Evolutionary conservation across 2,113 vertebrate species (phyloP), one percentile per base, ranked within the genome.

Genomic region (Antechinus flavipes): DNA sequence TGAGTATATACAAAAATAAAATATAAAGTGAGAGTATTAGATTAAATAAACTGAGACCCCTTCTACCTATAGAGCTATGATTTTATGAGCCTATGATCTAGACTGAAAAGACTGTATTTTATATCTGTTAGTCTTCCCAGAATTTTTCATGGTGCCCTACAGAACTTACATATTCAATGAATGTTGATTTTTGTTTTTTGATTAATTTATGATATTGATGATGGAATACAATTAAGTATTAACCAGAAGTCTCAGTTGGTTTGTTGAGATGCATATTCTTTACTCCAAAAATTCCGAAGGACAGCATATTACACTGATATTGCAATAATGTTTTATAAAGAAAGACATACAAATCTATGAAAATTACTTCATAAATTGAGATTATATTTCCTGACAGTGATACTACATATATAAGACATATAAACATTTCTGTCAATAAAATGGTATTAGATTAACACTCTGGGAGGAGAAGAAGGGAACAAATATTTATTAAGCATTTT

Each of bases 311-410:
- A 19, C 3, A 76, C 16, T n/a, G 46, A 50, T 94, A 94, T 56
- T 92, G 23, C 93, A 58, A 84, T 90, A 94, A 94, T 92, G 95
- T 47, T 90, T 0, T 94, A 61, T 27, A 68, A 68, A 68, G 30
- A 35, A 68, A 68, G 4, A 68, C 12, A 68, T 10, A 14, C 30
- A 68, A 68, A 68, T 68, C 27, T 30, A 68, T 68, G 2, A 61
- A 61, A 61, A 61, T 61, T 12, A 35, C 11, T 61, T 61, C 27
- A 61, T 30, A 61, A 61, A 61, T 61, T 35, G 58, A 61, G 30
- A 35, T 30, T 61, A 61, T 61, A 61, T 3, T 61, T 61, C 30
- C 61, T 68, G 61, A 27, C 11, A 35, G 61, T 68, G 61, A 35
- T 4, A 35, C 61, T 35, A 35, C 4, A 5, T 11, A 58, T 58